A percentile compares a stretch with the other conserved stretches of the same genome.
Conservation (phyloP, 2,113 vertebrate genomes). For the Passer montanus region DNA sequence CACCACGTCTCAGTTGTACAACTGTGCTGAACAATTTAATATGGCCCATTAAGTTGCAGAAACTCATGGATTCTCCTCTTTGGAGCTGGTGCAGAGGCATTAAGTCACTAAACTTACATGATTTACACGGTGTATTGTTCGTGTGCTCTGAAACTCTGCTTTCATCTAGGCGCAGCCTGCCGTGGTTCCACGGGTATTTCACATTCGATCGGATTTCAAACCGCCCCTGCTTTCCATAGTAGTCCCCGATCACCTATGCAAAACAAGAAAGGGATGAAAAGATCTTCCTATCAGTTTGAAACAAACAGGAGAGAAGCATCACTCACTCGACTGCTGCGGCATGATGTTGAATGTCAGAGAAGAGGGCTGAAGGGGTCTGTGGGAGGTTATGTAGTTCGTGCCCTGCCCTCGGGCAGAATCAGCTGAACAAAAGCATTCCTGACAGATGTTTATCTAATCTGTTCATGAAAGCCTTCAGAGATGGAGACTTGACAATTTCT, state of each 20-base stretch:
- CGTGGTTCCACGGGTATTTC: constrained; percentile 79
- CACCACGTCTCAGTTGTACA: not conserved
- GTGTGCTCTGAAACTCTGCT: constrained; percentile 66
- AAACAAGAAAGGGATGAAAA: not conserved
- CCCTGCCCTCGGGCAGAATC: not conserved
- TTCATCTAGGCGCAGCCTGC: constrained; percentile 73
- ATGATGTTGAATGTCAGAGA: not conserved
- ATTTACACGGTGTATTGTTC: constrained; percentile 80
- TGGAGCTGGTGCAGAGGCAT: not conserved
- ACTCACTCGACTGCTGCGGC: not conserved
- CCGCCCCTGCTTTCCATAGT: constrained; percentile 86
- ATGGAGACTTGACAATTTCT: not conserved
- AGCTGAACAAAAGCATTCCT: constrained; percentile 12
- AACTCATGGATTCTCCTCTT: not conserved
- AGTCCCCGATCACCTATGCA: constrained; percentile 88
- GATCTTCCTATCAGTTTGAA: not conserved
- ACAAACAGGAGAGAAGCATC: not conserved
- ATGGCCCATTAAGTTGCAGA: not conserved
- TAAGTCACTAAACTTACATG: constrained; percentile 85
- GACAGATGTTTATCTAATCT: constrained; percentile 5
- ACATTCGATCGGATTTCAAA: constrained; percentile 85
- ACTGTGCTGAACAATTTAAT: not conserved
- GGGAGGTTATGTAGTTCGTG: not conserved
- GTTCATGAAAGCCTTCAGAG: not conserved
- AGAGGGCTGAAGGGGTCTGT: not conserved